phyloP scores from a whole-genome alignment of 2,888 invertebrate species.

The Tetrapedia diversipes region DNA sequence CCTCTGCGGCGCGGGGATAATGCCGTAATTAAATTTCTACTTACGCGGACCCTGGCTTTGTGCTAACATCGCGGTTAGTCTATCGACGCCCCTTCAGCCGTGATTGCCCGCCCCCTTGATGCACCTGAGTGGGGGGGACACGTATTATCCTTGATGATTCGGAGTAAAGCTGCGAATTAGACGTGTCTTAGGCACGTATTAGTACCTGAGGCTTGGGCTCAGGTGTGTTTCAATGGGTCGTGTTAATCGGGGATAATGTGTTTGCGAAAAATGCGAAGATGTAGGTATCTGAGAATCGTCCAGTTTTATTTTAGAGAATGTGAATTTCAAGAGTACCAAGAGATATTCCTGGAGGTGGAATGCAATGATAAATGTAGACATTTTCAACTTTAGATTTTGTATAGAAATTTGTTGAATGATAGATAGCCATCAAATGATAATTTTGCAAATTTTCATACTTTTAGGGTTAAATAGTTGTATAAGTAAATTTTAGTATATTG shows the following conservation, averaged over 20 bases:
- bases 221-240: neutral
- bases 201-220: neutral
- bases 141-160: slow-evolving; percentile 43
- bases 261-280: neutral
- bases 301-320: too few relatives aligned
- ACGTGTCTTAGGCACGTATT: neutral
- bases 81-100: slow-evolving; percentile 37
- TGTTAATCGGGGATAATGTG: neutral
- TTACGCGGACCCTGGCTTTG: slow-evolving; percentile 31
- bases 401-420: too few relatives aligned
- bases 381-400: too few relatives aligned
- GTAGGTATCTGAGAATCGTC: neutral
- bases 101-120: slow-evolving; percentile 4
- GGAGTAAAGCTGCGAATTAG: neutral
- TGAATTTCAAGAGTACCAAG: too few relatives aligned
- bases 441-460: too few relatives aligned
- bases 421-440: too few relatives aligned
- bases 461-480: too few relatives aligned
- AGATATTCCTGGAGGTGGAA: too few relatives aligned
- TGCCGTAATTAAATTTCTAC: slow-evolving; percentile 58
- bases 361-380: too few relatives aligned
- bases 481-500: too few relatives aligned
- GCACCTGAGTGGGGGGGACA: neutral
- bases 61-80: slow-evolving; percentile 35
- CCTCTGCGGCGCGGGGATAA: slow-evolving; percentile 29